Base-by-base conservation (phyloP, 2,797 vertebrate genomes). In the Sylvia borin region DNA sequence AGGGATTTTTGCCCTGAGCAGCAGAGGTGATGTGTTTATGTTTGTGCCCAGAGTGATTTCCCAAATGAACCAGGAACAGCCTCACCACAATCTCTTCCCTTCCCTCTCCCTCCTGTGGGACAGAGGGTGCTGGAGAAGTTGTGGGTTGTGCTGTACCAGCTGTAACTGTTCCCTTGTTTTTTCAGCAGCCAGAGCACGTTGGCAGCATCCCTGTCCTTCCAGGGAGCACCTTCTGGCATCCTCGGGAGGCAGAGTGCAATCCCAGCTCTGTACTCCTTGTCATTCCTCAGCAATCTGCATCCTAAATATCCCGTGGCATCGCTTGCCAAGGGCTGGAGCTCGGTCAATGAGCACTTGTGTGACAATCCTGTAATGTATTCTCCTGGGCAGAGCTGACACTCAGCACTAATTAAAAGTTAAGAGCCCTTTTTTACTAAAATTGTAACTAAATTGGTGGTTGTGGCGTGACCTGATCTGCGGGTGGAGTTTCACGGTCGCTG, bases 161-260 rank as follows among this genome's bases (percentile, higher is more conserved):
- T 10, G 1, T 13, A 17, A 32, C 14, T 2, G 0, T 12, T 32
- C 3, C 15, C 54, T 10, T 22, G 6, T 15, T 34, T 64, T 26
- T 38, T 19, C 6, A 3, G 72, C 27, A n/a, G 66, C 15, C 40
- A 29, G 50, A 45, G 42, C 34, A 3, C 3, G 5, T 10, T 57
- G 38, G 8, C 38, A 36, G 77, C 17, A 1, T 55, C 82, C 2
- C 0, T 71, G 1, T 18, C 2, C 0, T 55, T 86, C 3, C 50
- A 31, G 53, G 81, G 38, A 70, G 2, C 36, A 34, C 53, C 14
- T 50, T 6, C 31, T 79, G 92, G 82, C 68, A 12, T 32, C 72
- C 72, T 34, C 19, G 68, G 85, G 34, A 68, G 72, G 13, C 2
- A 1, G 6, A 0, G 5, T 54, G 85, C 47, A 5, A 1, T 60